These are phyloP conservation scores for Naja naja DNA, from an alignment of 2,113 vertebrate genomes.

Conservation along the genomic window DNA sequence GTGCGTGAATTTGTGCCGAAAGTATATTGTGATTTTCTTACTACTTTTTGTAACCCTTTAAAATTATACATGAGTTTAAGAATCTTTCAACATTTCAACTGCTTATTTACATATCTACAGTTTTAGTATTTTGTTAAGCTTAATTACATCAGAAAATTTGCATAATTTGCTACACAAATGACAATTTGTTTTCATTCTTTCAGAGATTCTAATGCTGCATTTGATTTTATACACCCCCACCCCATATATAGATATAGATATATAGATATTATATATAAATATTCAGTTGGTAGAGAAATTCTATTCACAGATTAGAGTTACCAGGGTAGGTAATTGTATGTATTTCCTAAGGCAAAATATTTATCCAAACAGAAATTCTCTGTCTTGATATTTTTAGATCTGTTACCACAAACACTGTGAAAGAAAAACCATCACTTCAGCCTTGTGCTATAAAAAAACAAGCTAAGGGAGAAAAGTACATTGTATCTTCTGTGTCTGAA, in stretches of 20 bases:
- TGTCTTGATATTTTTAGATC: constrained; percentile 45
- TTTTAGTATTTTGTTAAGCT: neutral
- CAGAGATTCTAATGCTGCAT: neutral
- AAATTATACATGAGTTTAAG: neutral
- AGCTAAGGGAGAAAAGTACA: constrained; percentile 40
- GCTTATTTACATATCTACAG: neutral
- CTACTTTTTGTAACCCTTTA: neutral
- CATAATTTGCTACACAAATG: neutral
- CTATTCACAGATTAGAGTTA: no score
- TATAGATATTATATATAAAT: no score
- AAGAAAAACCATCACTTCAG: constrained; percentile 35
- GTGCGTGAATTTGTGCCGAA: neutral
- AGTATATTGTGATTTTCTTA: neutral
- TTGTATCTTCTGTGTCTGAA: constrained; percentile 17
- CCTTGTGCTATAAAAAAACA: constrained; percentile 39
- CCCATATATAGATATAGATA: no score
- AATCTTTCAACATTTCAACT: neutral
- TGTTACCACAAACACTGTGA: constrained; percentile 14
- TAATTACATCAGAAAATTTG: neutral
- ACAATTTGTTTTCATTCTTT: neutral
- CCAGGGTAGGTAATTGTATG: neutral
- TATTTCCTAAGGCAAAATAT: neutral
- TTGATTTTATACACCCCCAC: neutral
- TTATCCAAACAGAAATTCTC: neutral
- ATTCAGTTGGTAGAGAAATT: no score